Evolutionary conservation across 2,888 invertebrate species (phyloP).

Genomic region (Bembecia ichneumoniformis): DNA sequence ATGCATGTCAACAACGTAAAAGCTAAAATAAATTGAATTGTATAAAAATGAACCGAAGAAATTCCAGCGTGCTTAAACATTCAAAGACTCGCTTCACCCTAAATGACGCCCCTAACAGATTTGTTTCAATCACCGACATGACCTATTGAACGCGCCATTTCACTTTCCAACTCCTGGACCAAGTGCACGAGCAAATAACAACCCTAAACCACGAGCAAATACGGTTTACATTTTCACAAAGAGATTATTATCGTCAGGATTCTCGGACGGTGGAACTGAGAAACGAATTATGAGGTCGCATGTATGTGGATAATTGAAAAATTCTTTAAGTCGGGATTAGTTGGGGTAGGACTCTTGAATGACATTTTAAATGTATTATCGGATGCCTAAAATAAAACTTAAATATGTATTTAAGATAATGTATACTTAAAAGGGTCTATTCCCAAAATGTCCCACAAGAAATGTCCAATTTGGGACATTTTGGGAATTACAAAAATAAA

Average conservation of each 20-base stretch:
- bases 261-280: slow-evolving; percentile 37
- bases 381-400: no score
- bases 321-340: slow-evolving; percentile 38
- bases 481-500: no score
- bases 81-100: slow-evolving; percentile 32
- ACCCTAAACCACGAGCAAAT: slow-evolving; percentile 5
- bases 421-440: no score
- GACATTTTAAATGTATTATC: slow-evolving; percentile 28
- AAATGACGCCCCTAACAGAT: slow-evolving; percentile 38
- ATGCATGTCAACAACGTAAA: no score
- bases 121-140: slow-evolving; percentile 44
- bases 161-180: slow-evolving; percentile 24
- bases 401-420: no score
- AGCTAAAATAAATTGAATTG: no score
- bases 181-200: slow-evolving; percentile 7
- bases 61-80: neutral
- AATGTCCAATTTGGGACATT: no score
- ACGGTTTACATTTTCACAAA: slow-evolving; percentile 17
- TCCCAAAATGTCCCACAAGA: no score
- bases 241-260: slow-evolving; percentile 39
- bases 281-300: slow-evolving; percentile 53
- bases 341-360: slow-evolving; percentile 41
- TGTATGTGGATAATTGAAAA: slow-evolving; percentile 61
- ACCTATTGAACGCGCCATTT: slow-evolving; percentile 54
- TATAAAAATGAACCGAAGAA: no score